phyloP scores from a whole-genome alignment of 2,113 vertebrate genomes.

The Zosterops hypoxanthus region DNA sequence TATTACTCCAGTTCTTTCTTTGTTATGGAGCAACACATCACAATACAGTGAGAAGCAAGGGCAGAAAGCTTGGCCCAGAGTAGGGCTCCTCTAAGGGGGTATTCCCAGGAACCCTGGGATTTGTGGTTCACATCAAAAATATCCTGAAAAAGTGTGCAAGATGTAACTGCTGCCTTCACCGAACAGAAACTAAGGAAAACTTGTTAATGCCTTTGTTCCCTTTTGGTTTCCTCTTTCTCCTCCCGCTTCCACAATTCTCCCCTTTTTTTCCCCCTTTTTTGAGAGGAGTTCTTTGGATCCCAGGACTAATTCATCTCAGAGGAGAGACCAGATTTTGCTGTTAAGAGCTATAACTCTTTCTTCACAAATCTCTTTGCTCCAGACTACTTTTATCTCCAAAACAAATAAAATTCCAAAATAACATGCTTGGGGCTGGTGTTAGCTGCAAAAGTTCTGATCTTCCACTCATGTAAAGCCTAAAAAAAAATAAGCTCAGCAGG shows the following conservation, averaged over 20 bases:
- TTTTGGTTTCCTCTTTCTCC: background rate
- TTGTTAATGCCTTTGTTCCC: background rate
- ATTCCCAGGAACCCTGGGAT: background rate
- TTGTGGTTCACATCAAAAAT: background rate
- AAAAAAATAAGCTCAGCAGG: background rate
- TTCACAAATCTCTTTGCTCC: background rate
- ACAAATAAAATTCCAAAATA: background rate
- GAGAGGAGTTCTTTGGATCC: background rate
- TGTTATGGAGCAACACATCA: background rate
- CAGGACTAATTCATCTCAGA: background rate
- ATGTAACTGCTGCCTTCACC: background rate
- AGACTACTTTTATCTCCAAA: background rate
- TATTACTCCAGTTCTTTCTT: background rate
- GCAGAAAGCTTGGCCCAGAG: background rate
- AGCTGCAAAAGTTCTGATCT: background rate
- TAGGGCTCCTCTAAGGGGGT: background rate
- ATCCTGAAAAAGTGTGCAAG: background rate
- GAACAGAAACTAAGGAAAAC: background rate
- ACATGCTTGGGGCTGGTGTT: background rate
- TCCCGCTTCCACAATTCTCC: rapidly evolving
- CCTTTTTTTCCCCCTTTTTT: rapidly evolving
- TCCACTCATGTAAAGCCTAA: background rate
- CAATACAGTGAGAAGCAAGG: background rate
- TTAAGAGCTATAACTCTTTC: background rate
- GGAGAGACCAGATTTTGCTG: background rate